These are phyloP conservation scores for Pipistrellus pygmaeus DNA, from an alignment of 2,797 vertebrate genomes.

Conservation along the genomic window DNA sequence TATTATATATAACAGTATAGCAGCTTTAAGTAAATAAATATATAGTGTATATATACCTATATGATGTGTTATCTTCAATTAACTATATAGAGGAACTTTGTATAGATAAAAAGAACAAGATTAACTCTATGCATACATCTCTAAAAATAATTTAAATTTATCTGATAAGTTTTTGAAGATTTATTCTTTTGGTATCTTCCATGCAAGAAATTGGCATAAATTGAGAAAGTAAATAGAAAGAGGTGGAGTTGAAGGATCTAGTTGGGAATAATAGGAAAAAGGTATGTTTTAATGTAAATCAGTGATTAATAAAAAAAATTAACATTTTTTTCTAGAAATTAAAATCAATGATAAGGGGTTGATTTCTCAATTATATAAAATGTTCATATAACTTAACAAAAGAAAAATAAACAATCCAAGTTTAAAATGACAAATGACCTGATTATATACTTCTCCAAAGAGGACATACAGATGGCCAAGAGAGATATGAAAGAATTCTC, in stretches of 20 bases:
- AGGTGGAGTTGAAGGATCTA: background rate
- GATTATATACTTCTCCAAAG: too few species aligned
- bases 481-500: too few species aligned
- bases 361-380: background rate
- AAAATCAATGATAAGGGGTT: too few species aligned
- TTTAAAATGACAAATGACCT: too few species aligned
- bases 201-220: background rate
- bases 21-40: background rate
- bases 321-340: conserved; percentile 16
- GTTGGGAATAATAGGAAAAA: background rate
- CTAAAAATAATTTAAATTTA: conserved; percentile 24
- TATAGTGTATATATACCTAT: background rate
- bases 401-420: too few species aligned
- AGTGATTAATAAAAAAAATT: background rate
- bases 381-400: too few species aligned
- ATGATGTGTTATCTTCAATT: background rate
- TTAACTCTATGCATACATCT: background rate
- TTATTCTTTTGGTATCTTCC: conserved; percentile 10
- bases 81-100: background rate
- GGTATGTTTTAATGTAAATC: conserved; percentile 14
- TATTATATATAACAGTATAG: background rate
- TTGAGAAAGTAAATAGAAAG: background rate
- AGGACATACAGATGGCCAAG: too few species aligned
- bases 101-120: background rate
- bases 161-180: background rate